Evolutionary conservation across 2,888 invertebrate genomes (phyloP).

Genomic region (Aplocera efformata): DNA sequence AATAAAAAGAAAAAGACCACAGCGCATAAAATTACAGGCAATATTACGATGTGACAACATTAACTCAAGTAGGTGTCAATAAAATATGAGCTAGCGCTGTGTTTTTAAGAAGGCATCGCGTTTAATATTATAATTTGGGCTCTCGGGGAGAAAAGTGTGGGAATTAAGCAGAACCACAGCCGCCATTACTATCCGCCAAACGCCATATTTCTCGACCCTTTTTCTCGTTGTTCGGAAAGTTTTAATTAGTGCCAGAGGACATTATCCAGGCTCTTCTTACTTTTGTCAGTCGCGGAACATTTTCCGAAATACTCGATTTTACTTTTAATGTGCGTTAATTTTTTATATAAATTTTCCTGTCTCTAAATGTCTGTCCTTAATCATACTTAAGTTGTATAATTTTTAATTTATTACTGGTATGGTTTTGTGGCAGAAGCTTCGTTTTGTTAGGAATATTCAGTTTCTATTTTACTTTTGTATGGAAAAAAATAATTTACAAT

Average conservation of each 20-base stretch:
- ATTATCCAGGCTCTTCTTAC: slow-evolving; percentile 67
- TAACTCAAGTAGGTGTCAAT: slow-evolving; percentile 18
- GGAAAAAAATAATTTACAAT: too few relatives aligned
- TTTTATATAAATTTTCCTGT: slow-evolving; percentile 42
- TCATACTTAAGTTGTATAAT: slow-evolving; percentile 27
- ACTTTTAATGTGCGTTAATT: slow-evolving; percentile 48
- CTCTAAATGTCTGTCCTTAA: slow-evolving; percentile 31
- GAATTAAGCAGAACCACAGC: slow-evolving; percentile 63
- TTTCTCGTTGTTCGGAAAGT: slow-evolving; percentile 70
- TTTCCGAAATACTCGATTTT: slow-evolving; percentile 57
- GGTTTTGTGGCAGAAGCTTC: slow-evolving; percentile 4
- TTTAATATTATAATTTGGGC: slow-evolving; percentile 53
- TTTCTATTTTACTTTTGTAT: not conserved
- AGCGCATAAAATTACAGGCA: too few relatives aligned
- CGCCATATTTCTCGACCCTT: slow-evolving; percentile 75
- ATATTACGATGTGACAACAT: slow-evolving; percentile 10
- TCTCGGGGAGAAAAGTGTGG: slow-evolving; percentile 53
- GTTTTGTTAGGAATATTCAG: slow-evolving; percentile 3
- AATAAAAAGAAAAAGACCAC: not conserved
- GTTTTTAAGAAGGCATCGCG: slow-evolving; percentile 17
- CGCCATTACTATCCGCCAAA: slow-evolving; percentile 68
- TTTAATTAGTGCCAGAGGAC: slow-evolving; percentile 79
- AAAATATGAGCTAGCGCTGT: slow-evolving; percentile 20
- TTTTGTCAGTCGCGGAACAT: slow-evolving; percentile 50
- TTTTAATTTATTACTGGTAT: slow-evolving; percentile 12